Evolutionary conservation across 2,888 invertebrate species (phyloP).

Genomic region (Eulithis prunata): DNA sequence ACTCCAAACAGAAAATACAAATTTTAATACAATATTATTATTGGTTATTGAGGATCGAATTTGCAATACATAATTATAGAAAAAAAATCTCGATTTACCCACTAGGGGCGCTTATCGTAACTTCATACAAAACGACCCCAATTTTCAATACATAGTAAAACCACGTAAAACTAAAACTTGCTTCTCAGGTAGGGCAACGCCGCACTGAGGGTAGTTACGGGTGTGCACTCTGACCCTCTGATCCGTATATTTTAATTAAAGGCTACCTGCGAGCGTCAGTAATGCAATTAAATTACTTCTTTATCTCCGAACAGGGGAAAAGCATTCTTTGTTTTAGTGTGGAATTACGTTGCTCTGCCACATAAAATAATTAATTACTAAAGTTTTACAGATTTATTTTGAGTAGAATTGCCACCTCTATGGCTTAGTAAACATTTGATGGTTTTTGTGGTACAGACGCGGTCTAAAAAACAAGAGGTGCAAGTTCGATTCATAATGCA

Average conservation of each 20-base stretch:
- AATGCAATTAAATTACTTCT: constrained; percentile 25
- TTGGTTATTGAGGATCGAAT: no score
- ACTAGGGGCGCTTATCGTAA: neutral
- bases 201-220: neutral
- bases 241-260: constrained; percentile 23
- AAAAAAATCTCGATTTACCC: no score
- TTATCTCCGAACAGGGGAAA: constrained; percentile 6
- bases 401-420: no score
- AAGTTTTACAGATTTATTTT: no score
- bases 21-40: no score
- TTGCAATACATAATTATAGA: no score
- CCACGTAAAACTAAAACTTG: neutral
- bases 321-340: constrained; percentile 12
- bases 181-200: neutral
- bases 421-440: no score
- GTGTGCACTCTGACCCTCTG: constrained; percentile 5
- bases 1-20: no score
- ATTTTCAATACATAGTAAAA: no score
- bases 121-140: neutral
- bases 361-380: neutral
- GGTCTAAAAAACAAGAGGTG: no score
- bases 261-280: constrained; percentile 14
- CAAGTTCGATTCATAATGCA: no score
- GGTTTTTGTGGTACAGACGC: no score
- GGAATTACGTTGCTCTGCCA: neutral